Conservation (phyloP, 2,888 invertebrate species). For the Hyles lineata region DNA sequence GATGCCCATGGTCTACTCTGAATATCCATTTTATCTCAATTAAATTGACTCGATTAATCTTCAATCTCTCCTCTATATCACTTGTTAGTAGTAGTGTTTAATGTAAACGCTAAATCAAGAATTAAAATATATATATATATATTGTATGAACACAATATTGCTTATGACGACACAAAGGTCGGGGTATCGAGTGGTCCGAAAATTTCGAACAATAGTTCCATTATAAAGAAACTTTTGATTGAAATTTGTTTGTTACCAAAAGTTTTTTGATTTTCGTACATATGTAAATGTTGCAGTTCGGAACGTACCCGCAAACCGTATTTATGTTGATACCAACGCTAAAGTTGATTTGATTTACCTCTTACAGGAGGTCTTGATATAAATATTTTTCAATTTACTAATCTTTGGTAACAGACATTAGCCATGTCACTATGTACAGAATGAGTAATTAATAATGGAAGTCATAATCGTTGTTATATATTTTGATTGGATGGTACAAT, state of each 20-base stretch:
- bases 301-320: neutral
- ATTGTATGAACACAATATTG: conserved; percentile 3
- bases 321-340: neutral
- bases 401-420: conserved; percentile 38
- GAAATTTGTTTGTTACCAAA: conserved; percentile 40
- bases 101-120: neutral
- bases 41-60: neutral
- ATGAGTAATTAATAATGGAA: conserved; percentile 34
- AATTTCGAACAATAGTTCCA: conserved; percentile 26
- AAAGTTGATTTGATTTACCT: neutral
- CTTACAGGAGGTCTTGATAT: neutral
- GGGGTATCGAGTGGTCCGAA: conserved; percentile 20
- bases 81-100: neutral
- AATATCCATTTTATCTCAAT: neutral
- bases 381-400: neutral
- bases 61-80: neutral
- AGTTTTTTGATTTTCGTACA: conserved; percentile 27
- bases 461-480: neutral
- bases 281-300: conserved; percentile 1
- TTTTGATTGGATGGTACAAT: conserved; percentile 15
- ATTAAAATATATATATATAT: neutral
- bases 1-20: neutral
- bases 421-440: conserved; percentile 42
- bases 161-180: conserved; percentile 13
- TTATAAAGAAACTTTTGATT: conserved; percentile 39